A percentile compares a stretch with the other conserved stretches of the same genome.
These are phyloP conservation scores for Urosaurus nigricauda DNA, from an alignment of 2,797 vertebrate species.

Conservation along the genomic window DNA sequence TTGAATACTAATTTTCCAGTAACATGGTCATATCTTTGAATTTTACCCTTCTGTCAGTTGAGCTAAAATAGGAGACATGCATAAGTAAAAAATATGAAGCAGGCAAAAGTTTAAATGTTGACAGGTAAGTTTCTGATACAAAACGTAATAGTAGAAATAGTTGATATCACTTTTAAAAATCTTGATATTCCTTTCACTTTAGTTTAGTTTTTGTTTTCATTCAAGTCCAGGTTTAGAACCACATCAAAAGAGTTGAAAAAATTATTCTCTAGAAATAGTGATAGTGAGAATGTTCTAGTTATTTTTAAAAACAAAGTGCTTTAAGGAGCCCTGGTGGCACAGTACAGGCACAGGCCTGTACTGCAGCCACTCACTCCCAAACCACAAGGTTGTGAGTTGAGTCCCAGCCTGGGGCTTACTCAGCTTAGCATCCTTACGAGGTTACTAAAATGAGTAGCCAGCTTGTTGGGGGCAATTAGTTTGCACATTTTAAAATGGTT, in stretches of 20 bases:
- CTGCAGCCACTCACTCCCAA: too few species aligned
- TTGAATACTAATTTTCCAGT: too few species aligned
- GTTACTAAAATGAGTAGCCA: too few species aligned
- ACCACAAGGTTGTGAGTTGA: too few species aligned
- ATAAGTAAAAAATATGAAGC: not conserved
- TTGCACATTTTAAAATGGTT: too few species aligned
- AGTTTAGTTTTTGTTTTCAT: slow-evolving; percentile 1
- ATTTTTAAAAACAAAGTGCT: not conserved
- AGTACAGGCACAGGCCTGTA: too few species aligned
- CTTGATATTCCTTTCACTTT: not conserved
- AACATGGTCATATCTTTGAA: too few species aligned
- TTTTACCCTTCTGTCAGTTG: not conserved
- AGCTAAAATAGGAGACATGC: not conserved
- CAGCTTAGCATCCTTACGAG: too few species aligned
- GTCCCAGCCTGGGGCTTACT: too few species aligned
- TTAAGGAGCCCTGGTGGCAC: too few species aligned
- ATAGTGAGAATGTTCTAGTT: not conserved
- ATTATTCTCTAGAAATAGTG: not conserved
- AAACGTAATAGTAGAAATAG: not conserved
- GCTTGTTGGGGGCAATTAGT: too few species aligned
- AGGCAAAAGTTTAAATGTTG: not conserved
- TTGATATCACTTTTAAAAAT: not conserved
- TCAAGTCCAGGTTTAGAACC: not conserved
- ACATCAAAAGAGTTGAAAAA: not conserved
- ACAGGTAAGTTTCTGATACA: not conserved